Evolutionary conservation across 64 coral and sea anemone species (phyloP), one percentile per base, ranked within the genome.

Genomic region (Dendronephthya gigantea): DNA sequence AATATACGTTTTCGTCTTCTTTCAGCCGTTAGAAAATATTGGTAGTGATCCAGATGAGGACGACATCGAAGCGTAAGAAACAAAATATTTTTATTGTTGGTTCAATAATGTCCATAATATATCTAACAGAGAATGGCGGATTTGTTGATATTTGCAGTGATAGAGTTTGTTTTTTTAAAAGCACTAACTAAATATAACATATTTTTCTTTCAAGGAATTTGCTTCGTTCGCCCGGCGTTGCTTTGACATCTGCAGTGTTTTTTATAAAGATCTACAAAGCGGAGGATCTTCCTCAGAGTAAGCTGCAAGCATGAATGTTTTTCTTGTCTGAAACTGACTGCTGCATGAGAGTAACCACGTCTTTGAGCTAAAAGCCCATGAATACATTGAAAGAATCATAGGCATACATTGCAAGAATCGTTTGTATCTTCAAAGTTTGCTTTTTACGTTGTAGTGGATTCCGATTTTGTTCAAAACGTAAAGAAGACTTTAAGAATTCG

Each of bases 241-340:
- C 82, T 39, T 89, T 93, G 68, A 88, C 90, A 39, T 62, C 81
- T 8, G 92, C 88, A 17, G 37, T 94, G 68, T 90, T 94, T 82
- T 88, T 82, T 9, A 51, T 94, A 15, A 94, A 90, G 41, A 68
- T 94, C 45, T 94, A 85, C 17, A 59, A 86, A 35, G 92, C 92
- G 2, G 89, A 94, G 49, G 92, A 94, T 51, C 82, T 94, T 35
- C 92, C 92, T 31, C 92, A 94, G 40, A 94, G 92, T 94, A 49
- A 94, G 32, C n/a, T n/a, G n/a, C n/a, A n/a, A n/a, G n/a, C n/a
- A n/a, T n/a, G n/a, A n/a, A n/a, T n/a, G n/a, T n/a, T n/a, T n/a
- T n/a, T n/a, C n/a, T n/a, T n/a, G n/a, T n/a, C n/a, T n/a, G n/a
- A n/a, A n/a, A n/a, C n/a, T n/a, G n/a, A n/a, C n/a, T n/a, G n/a